Evolutionary conservation across 2,888 invertebrate genomes (phyloP).

Genomic region (Archips xylosteana): DNA sequence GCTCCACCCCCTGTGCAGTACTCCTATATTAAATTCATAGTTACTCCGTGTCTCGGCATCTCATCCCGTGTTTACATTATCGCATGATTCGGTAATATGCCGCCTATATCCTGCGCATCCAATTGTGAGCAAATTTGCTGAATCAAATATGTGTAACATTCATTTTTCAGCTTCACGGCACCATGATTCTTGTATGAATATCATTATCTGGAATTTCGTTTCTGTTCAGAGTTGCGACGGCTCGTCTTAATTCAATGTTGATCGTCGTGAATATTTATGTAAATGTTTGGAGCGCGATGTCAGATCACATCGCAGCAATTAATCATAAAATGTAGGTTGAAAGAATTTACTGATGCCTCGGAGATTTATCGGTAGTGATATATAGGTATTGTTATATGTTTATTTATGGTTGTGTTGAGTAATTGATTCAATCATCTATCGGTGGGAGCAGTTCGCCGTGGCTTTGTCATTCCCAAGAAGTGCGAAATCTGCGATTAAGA

Average conservation of each 20-base stretch:
- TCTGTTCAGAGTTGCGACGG: conserved; percentile 1
- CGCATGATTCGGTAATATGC: conserved; percentile 16
- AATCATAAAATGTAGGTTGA: conserved; percentile 25
- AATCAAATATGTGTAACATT: conserved; percentile 26
- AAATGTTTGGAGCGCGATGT: conserved; percentile 17
- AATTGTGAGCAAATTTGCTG: conserved; percentile 14
- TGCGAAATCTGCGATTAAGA: too few relatives aligned
- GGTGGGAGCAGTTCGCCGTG: background rate
- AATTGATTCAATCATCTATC: conserved; percentile 50
- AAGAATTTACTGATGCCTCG: conserved; percentile 12
- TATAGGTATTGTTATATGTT: conserved; percentile 7
- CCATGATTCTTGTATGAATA: conserved; percentile 44
- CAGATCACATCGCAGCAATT: conserved; percentile 14
- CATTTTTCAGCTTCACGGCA: conserved; percentile 36
- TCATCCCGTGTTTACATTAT: conserved; percentile 10
- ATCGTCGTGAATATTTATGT: conserved; percentile 36
- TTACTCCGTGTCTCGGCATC: conserved; percentile 40
- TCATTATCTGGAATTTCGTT: conserved; percentile 30
- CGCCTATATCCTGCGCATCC: conserved; percentile 15
- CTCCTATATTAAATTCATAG: conserved; percentile 63
- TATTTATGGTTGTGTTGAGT: conserved; percentile 11
- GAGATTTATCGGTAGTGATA: conserved; percentile 21
- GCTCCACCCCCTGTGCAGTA: conserved; percentile 45
- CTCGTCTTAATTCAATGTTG: conserved; percentile 28
- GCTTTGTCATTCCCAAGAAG: background rate